A percentile compares a stretch with the other conserved stretches of the same genome.
Conservation (phyloP, 2,888 invertebrate species). For the Pseudoips prasinana region DNA sequence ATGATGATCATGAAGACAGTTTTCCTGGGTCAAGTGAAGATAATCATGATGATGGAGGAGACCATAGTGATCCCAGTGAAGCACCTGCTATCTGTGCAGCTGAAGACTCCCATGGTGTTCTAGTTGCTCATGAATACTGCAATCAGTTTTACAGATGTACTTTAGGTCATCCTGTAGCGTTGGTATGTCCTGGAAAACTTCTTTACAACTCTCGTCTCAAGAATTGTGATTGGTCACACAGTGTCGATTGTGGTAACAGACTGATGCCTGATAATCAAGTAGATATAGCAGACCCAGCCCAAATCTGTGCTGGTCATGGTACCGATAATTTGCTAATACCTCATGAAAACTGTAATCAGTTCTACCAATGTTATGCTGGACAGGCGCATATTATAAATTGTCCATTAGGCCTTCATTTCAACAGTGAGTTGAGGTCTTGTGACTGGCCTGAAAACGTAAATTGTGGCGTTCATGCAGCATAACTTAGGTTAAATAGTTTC, state of each 20-base stretch:
- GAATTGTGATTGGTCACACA: no score
- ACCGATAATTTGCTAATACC: no score
- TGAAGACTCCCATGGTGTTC: slow-evolving; percentile 35
- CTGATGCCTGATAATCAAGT: no score
- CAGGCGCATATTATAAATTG: slow-evolving; percentile 34
- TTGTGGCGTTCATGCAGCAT: no score
- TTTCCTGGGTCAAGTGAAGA: neutral
- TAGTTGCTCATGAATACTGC: slow-evolving; percentile 44
- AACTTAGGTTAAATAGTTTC: no score
- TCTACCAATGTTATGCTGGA: slow-evolving; percentile 41
- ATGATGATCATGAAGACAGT: slow-evolving; percentile 2
- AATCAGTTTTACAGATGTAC: slow-evolving; percentile 44
- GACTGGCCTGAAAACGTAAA: no score
- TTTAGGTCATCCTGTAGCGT: slow-evolving; percentile 33
- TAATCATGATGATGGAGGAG: slow-evolving; percentile 13
- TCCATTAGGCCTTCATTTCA: slow-evolving; percentile 29
- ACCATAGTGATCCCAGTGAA: slow-evolving; percentile 20
- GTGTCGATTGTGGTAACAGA: no score
- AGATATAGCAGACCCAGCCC: no score
- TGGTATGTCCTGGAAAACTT: slow-evolving; percentile 33
- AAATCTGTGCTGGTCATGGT: no score
- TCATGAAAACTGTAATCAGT: slow-evolving; percentile 39
- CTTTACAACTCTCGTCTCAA: slow-evolving; percentile 37
- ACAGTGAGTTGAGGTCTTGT: slow-evolving; percentile 17
- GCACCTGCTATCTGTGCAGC: slow-evolving; percentile 38